These are phyloP conservation scores for Leucoraja erinaceus DNA, from an alignment of 2,113 vertebrate genomes.

Conservation along the genomic window DNA sequence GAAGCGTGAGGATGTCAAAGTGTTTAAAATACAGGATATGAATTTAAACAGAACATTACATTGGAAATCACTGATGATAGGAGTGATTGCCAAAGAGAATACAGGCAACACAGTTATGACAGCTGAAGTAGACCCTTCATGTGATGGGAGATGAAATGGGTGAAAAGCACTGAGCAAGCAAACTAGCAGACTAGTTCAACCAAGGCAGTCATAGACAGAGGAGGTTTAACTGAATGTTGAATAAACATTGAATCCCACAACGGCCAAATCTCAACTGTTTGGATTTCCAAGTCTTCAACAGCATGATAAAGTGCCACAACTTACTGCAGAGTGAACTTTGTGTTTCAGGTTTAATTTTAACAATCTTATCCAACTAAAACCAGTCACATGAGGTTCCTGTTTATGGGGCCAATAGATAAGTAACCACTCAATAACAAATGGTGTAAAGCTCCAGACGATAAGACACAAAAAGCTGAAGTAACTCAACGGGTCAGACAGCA, in stretches of 20 bases:
- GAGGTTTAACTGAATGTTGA: background rate
- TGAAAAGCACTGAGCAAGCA: background rate
- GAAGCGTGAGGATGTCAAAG: background rate
- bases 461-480: too few species aligned
- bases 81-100: too few species aligned
- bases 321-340: background rate
- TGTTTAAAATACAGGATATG: background rate
- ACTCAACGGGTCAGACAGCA: too few species aligned
- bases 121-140: too few species aligned
- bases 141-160: background rate
- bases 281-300: background rate
- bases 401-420: background rate
- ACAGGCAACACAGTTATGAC: too few species aligned
- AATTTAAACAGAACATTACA: background rate
- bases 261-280: background rate
- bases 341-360: background rate
- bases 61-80: background rate
- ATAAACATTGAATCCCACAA: background rate
- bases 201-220: background rate
- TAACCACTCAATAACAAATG: background rate
- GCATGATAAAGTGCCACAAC: background rate
- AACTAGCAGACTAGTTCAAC: background rate
- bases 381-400: background rate
- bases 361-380: background rate
- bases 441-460: background rate